These are phyloP conservation scores for Megaceryle alcyon DNA, from an alignment of 2,797 vertebrate genomes.

Conservation along the genomic window DNA sequence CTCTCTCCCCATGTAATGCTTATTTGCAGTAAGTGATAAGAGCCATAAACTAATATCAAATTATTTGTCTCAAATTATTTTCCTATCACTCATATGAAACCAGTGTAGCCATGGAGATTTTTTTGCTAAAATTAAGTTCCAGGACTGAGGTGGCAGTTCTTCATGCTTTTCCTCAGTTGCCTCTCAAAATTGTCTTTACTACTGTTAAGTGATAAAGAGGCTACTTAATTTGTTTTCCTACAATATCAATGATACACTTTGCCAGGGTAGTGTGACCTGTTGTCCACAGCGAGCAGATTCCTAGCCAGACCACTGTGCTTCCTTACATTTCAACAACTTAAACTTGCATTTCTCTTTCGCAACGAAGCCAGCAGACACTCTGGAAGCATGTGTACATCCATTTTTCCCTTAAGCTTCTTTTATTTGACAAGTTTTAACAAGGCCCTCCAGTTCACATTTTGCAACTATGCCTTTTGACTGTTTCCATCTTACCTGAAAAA, in stretches of 20 bases:
- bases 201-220: neutral
- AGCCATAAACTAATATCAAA: neutral
- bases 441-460: neutral
- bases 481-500: neutral
- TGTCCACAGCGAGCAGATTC: neutral
- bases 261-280: neutral
- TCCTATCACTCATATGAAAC: neutral
- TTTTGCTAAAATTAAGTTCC: neutral
- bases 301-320: neutral
- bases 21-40: neutral
- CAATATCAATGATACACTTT: neutral
- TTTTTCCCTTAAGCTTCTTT: neutral
- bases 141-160: neutral
- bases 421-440: neutral
- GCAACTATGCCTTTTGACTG: neutral
- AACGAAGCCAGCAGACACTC: neutral
- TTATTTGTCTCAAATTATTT: neutral
- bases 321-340: neutral
- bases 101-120: neutral
- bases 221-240: neutral
- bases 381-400: neutral
- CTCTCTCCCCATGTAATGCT: neutral
- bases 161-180: neutral
- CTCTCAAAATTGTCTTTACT: neutral
- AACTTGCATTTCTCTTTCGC: accelerated